Conservation (phyloP, 2,888 invertebrate genomes). For the Poecilus cupreus region DNA sequence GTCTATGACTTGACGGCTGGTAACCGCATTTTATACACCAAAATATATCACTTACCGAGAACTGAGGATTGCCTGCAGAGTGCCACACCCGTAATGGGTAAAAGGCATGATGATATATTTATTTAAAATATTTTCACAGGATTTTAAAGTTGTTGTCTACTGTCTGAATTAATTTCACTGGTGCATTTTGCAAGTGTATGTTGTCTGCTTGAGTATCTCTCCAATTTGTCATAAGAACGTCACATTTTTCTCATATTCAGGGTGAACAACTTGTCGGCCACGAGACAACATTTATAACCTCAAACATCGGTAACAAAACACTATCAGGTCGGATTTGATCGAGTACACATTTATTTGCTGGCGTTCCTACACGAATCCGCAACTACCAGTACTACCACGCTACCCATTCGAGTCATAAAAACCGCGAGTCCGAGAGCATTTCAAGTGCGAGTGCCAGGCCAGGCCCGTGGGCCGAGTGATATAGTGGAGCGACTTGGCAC, state of each 20-base stretch:
- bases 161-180: too few relatives aligned
- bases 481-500: conserved; percentile 61
- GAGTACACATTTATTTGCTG: conserved; percentile 14
- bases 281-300: not conserved
- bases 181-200: too few relatives aligned
- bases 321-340: not conserved
- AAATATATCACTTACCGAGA: too few relatives aligned
- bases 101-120: too few relatives aligned
- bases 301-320: not conserved
- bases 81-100: too few relatives aligned
- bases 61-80: too few relatives aligned
- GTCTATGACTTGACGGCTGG: too few relatives aligned
- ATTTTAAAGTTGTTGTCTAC: too few relatives aligned
- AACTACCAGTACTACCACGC: not conserved
- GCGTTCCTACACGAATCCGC: conserved; percentile 8
- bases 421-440: conserved; percentile 22
- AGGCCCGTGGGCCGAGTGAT: conserved; percentile 61
- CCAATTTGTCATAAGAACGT: not conserved
- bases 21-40: too few relatives aligned
- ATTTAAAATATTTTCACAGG: too few relatives aligned
- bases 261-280: not conserved
- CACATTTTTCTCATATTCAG: not conserved
- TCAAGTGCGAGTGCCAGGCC: conserved; percentile 19
- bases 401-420: conserved; percentile 44
- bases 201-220: too few relatives aligned